Evolutionary conservation across 2,888 invertebrate genomes (phyloP).

Genomic region (Elgonia sp.): DNA sequence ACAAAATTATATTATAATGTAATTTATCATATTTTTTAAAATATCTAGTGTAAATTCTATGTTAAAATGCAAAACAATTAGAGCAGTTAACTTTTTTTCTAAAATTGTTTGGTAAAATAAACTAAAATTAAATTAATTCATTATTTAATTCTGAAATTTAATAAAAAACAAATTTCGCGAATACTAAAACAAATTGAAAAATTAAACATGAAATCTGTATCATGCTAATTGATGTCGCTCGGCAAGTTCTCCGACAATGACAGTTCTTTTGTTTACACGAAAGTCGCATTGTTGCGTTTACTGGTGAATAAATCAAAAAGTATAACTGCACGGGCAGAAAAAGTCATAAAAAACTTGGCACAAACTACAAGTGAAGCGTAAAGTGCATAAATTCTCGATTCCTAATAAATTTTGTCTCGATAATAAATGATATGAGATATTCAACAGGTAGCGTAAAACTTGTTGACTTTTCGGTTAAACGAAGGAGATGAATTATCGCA

Average conservation of each 20-base stretch:
- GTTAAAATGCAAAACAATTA: no score
- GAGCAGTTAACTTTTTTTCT: no score
- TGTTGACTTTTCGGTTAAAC: conserved; percentile 26
- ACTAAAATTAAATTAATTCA: no score
- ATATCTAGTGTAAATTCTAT: no score
- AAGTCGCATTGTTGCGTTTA: neutral
- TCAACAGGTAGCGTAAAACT: conserved; percentile 56
- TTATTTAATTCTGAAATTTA: no score
- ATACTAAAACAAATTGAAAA: neutral
- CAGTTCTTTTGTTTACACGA: conserved; percentile 34
- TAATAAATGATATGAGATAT: conserved; percentile 45
- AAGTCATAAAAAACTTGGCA: neutral
- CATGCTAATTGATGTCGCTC: no score
- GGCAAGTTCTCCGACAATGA: conserved; percentile 9
- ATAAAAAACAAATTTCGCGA: no score
- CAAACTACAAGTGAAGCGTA: neutral
- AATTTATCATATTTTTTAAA: no score
- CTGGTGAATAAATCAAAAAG: conserved; percentile 27
- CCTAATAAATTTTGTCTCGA: conserved; percentile 53
- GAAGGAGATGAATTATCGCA: conserved; percentile 10
- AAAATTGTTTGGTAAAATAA: no score
- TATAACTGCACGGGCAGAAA: neutral
- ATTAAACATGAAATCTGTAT: neutral
- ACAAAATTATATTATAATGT: no score
- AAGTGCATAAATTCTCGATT: conserved; percentile 36